These are phyloP conservation scores for Pachyrhynchus sulphureomaculatus DNA, from an alignment of 1,140 invertebrate genomes.

Conservation along the genomic window DNA sequence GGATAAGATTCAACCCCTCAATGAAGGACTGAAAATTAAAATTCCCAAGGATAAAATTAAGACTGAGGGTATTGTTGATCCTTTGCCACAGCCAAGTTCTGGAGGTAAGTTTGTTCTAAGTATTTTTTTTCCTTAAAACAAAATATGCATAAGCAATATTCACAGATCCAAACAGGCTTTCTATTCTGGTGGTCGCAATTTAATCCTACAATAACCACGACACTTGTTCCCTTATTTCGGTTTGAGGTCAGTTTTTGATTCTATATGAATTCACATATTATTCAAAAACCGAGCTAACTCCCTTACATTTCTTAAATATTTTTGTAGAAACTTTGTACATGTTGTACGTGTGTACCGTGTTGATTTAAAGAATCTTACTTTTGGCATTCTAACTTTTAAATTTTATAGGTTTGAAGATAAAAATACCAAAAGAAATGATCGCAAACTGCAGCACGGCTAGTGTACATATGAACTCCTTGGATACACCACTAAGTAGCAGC, in stretches of 20 bases:
- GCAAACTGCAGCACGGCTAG: slow-evolving; percentile 41
- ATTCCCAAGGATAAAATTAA: slow-evolving; percentile 64
- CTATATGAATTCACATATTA: no score
- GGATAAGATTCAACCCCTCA: slow-evolving; percentile 56
- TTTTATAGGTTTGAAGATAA: slow-evolving; percentile 54
- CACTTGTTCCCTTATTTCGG: no score
- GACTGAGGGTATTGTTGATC: slow-evolving; percentile 45
- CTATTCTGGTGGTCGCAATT: no score
- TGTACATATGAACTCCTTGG: slow-evolving; percentile 20
- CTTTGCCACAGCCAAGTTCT: slow-evolving; percentile 36
- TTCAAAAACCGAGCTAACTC: no score
- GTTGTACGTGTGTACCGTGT: no score
- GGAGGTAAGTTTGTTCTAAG: slow-evolving; percentile 20
- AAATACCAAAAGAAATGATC: slow-evolving; percentile 57
- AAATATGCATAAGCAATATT: no score
- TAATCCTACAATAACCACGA: no score
- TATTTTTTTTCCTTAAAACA: background rate
- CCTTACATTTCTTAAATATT: no score
- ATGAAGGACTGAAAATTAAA: slow-evolving; percentile 61
- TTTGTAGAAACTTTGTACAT: no score
- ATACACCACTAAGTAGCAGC: slow-evolving; percentile 28
- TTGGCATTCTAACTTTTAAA: background rate
- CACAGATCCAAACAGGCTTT: background rate
- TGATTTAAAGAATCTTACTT: no score
- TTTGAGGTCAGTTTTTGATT: no score